Conservation (phyloP, 2,797 vertebrate genomes). For the Syndactyla subalaris region DNA sequence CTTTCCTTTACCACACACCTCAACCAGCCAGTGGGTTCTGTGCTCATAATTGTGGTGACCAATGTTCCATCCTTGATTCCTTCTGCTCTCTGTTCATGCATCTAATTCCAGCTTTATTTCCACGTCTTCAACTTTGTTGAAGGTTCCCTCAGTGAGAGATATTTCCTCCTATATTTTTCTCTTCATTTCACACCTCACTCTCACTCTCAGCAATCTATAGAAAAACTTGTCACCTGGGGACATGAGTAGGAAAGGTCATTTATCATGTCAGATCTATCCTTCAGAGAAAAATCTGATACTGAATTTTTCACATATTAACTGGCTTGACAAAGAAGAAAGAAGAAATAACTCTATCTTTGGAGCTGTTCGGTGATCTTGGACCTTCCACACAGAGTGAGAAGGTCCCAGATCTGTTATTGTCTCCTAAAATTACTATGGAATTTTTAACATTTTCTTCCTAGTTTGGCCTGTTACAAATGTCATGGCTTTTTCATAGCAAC, state of each 20-base stretch:
- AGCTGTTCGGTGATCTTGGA: not conserved
- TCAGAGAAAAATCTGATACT: not conserved
- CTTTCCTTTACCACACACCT: not conserved
- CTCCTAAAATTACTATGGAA: not conserved
- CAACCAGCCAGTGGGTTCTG: not conserved
- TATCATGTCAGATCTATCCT: not conserved
- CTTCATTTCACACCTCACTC: not conserved
- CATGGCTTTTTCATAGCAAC: not conserved
- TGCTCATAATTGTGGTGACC: not conserved
- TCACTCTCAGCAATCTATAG: not conserved
- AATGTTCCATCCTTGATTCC: not conserved
- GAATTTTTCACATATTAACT: not conserved
- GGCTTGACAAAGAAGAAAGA: not conserved
- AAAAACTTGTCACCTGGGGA: not conserved
- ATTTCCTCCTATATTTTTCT: not conserved
- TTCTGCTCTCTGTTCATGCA: not conserved
- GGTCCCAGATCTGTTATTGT: not conserved
- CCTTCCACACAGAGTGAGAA: not conserved
- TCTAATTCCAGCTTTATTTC: not conserved
- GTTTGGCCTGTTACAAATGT: not conserved
- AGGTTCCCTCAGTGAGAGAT: not conserved
- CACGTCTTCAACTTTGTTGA: not conserved
- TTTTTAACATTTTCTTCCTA: not conserved
- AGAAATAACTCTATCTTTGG: not conserved
- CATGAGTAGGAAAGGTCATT: fast-evolving